Evolutionary conservation across 2,797 vertebrate genomes (phyloP).

Genomic region (Lycodopsis pacificus): DNA sequence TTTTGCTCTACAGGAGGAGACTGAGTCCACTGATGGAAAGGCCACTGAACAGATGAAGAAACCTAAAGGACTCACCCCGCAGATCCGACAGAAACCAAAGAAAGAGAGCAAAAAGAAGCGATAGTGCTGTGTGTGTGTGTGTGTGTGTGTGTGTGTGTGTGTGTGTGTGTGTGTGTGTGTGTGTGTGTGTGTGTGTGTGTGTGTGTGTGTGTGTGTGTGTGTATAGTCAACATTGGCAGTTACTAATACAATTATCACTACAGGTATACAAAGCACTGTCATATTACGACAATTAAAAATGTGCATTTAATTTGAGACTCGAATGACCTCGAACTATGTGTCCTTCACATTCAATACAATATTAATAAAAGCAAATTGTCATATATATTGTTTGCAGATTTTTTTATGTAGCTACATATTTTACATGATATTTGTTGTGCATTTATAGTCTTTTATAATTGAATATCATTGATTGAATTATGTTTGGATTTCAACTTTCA

Average conservation of each 20-base stretch:
- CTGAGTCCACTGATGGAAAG: slow-evolving; percentile 71
- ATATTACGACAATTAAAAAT: background rate
- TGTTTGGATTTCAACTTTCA: slow-evolving; percentile 22
- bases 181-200: background rate
- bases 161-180: background rate
- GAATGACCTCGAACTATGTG: background rate
- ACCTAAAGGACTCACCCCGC: slow-evolving; percentile 77
- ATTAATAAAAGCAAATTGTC: background rate
- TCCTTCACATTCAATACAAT: slow-evolving; percentile 17
- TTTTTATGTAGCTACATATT: background rate
- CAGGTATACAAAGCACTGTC: slow-evolving; percentile 27
- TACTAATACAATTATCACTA: slow-evolving; percentile 7
- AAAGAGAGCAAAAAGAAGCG: slow-evolving; percentile 89
- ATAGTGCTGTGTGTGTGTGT: slow-evolving; percentile 45
- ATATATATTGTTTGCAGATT: background rate
- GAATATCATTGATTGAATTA: slow-evolving; percentile 10
- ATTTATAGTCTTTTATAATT: slow-evolving; percentile 13
- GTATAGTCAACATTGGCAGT: background rate
- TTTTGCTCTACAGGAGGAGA: slow-evolving; percentile 80
- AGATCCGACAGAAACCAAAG: slow-evolving; percentile 84
- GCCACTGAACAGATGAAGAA: slow-evolving; percentile 80
- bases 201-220: too few relatives aligned
- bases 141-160: background rate
- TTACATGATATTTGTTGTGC: slow-evolving; percentile 7
- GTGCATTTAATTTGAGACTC: slow-evolving; percentile 11